Evolutionary conservation across 2,113 vertebrate species (phyloP).

Genomic region (Atractosteus spatula): DNA sequence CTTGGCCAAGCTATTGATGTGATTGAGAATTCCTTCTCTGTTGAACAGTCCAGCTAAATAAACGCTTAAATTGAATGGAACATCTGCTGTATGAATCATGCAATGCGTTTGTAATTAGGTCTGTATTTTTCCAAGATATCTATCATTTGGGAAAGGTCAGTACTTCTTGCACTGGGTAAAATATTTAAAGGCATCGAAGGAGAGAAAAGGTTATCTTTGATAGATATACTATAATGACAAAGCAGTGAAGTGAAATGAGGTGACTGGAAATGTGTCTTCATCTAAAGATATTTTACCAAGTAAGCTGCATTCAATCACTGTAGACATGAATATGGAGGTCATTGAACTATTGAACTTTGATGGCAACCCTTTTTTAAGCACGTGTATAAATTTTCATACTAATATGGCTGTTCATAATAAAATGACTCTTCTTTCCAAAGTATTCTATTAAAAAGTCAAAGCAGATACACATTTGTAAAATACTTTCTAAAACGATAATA

Average conservation of each 20-base stretch:
- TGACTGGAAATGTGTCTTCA: background rate
- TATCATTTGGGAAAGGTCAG: conserved; percentile 17
- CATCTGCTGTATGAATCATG: background rate
- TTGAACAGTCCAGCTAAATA: background rate
- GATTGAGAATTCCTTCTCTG: conserved; percentile 1
- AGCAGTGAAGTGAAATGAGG: background rate
- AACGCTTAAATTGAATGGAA: background rate
- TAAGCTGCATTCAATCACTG: too few species aligned
- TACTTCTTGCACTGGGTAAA: conserved; percentile 10
- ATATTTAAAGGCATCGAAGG: conserved; percentile 10
- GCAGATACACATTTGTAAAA: too few species aligned
- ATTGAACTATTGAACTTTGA: too few species aligned
- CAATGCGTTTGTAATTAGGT: conserved; percentile 4
- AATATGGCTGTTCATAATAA: too few species aligned
- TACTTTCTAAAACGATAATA: too few species aligned
- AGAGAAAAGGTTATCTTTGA: conserved; percentile 6
- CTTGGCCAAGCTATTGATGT: too few species aligned
- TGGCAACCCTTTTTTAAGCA: too few species aligned
- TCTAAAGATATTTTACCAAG: too few species aligned
- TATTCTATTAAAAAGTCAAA: too few species aligned
- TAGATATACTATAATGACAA: background rate
- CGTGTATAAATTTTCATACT: too few species aligned
- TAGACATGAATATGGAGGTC: too few species aligned
- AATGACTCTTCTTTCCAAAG: too few species aligned
- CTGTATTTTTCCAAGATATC: conserved; percentile 7